Evolutionary conservation across 2,113 vertebrate species (phyloP).

Genomic region (Charina bottae): DNA sequence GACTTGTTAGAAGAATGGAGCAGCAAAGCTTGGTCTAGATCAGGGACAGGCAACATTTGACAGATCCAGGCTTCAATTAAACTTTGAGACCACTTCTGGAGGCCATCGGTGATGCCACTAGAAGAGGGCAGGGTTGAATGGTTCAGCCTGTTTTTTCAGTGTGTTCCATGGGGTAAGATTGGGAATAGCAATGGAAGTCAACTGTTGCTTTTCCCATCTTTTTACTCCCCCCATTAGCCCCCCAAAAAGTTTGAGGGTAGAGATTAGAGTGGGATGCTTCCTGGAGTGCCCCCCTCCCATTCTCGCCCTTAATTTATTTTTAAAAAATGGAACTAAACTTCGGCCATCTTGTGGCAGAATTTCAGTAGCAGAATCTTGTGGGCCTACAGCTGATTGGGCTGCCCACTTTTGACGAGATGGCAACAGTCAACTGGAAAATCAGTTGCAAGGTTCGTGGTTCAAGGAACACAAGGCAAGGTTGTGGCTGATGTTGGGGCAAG

Average conservation of each 20-base stretch:
- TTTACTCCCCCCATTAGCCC: too few relatives aligned
- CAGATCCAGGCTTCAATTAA: neutral
- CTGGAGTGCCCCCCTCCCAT: neutral
- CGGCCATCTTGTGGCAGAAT: neutral
- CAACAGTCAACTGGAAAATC: neutral
- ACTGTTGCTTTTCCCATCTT: neutral
- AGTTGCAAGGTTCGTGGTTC: neutral
- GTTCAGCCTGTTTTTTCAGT: neutral
- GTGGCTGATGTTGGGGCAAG: neutral
- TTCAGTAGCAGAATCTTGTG: neutral
- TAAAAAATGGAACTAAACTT: neutral
- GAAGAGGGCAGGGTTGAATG: neutral
- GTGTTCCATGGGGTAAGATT: neutral
- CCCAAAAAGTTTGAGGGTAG: neutral
- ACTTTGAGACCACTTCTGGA: neutral
- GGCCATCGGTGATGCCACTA: neutral
- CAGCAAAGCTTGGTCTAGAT: neutral
- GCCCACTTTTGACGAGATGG: too few relatives aligned
- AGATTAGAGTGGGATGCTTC: neutral
- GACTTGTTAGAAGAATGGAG: neutral
- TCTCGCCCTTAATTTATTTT: neutral
- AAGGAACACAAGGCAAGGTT: neutral
- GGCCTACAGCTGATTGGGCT: neutral
- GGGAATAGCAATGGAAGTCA: neutral
- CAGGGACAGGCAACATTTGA: neutral